Base-by-base conservation (phyloP, 92 coral and sea anemone species). In the Siderastrea radians region DNA sequence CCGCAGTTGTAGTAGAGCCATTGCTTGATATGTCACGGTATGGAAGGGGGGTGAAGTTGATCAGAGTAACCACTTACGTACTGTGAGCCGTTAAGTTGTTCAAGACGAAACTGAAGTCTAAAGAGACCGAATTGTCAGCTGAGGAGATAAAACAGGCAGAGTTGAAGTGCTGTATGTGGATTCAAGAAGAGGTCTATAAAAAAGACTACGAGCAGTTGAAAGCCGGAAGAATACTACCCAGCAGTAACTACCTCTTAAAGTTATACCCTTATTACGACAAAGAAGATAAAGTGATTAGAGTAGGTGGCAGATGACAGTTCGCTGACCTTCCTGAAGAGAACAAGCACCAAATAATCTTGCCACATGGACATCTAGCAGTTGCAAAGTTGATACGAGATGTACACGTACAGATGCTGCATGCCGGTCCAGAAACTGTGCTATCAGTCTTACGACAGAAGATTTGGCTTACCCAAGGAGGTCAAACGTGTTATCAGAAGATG, bases 391-490 rank as follows among this genome's bases (percentile, higher is more conserved):
- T 59, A 8, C 72, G 7, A 50, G 11, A 49, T 0, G 77, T 17
- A 13, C 91, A 81, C 71, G 5, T 15, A 3, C 2, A 88, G 43
- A 26, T 72, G 6, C 62, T 62, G 15, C 92, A 88, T 64, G 87
- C 91, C 44, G 92, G 92, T 65, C 81, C 93, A 57, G 90, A 90
- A 71, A 84, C 61, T 7, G 51, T 55, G 5, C 45, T 88, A 1
- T 46, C 76, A 50, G 17, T 45, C 60, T 45, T 72, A 72, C 19
- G 86, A 85, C 55, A 69, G 13, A 7, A 70, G 74, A 12, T 90
- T 76, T 89, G 80, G 93, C 45, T 90, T 6, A 80, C 83, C 55
- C 71, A 90, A 26, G 93, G 93, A 80, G 2, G 85, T 81, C 7
- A 61, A 91, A 74, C 7, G 88, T 11, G 58, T 73, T 57, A 50